Conservation (phyloP, 2,113 vertebrate genomes). For the Oostethus manadensis region DNA sequence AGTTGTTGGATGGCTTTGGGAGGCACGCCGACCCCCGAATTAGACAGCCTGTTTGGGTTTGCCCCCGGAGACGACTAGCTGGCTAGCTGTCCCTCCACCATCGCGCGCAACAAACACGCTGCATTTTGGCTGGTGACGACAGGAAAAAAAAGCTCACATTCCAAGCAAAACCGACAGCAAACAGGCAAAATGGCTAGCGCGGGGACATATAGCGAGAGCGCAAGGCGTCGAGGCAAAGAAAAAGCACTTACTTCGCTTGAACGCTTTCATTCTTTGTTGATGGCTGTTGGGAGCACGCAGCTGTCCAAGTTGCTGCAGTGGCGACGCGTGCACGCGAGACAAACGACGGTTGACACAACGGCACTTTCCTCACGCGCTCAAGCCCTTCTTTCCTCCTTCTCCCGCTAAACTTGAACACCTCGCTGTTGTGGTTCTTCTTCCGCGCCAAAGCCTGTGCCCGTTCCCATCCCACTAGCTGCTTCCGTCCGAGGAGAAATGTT, state of each 20-base stretch:
- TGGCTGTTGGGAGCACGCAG: conserved; percentile 55
- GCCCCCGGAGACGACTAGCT: conserved; percentile 62
- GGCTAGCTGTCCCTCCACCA: conserved; percentile 68
- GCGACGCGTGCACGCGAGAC: conserved; percentile 64
- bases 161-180: conserved; percentile 39
- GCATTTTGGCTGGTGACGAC: conserved; percentile 41
- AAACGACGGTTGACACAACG: conserved; percentile 53
- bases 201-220: background rate
- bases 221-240: background rate
- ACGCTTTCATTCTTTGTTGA: conserved; percentile 76
- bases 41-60: conserved; percentile 67
- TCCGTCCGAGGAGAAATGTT: conserved; percentile 31
- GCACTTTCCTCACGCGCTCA: conserved; percentile 50
- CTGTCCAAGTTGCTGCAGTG: conserved; percentile 67
- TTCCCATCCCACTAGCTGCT: conserved; percentile 30
- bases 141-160: conserved; percentile 49
- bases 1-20: background rate
- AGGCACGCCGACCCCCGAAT: conserved; percentile 69
- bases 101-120: conserved; percentile 67
- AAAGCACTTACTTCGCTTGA: conserved; percentile 71
- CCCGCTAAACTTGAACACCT: conserved; percentile 8
- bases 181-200: conserved; percentile 4
- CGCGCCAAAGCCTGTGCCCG: background rate
- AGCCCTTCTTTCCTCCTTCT: conserved; percentile 23
- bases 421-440: background rate